Evolutionary conservation across 2,797 vertebrate species (phyloP).

Genomic region (Enteromius fasciolatus): DNA sequence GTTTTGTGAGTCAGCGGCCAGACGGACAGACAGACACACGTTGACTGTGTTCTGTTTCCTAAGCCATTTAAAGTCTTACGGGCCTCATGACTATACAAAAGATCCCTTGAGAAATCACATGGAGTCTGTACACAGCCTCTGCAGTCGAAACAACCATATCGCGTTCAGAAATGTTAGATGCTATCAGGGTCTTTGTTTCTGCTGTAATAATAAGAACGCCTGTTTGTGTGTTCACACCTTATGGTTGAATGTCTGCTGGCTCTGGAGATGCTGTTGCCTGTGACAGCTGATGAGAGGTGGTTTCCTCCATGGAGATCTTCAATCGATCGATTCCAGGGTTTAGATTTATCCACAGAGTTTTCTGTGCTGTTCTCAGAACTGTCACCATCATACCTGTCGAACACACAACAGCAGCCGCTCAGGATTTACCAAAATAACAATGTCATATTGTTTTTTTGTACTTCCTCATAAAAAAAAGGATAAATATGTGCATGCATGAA

Average conservation of each 20-base stretch:
- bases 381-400: constrained; percentile 90
- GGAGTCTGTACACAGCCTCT: constrained; percentile 68
- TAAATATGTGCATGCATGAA: not conserved
- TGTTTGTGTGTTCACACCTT: constrained; percentile 65
- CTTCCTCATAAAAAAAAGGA: not conserved
- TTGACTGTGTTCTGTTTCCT: constrained; percentile 45
- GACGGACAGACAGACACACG: constrained; percentile 13
- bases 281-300: constrained; percentile 84
- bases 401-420: not conserved
- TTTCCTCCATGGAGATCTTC: constrained; percentile 91
- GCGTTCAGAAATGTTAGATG: constrained; percentile 4
- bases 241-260: constrained; percentile 85
- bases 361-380: constrained; percentile 88
- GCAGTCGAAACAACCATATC: constrained; percentile 47
- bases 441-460: not conserved
- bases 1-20: constrained; percentile 37
- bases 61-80: constrained; percentile 73
- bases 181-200: not conserved
- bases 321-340: constrained; percentile 93
- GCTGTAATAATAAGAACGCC: not conserved
- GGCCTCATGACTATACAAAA: constrained; percentile 70
- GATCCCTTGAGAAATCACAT: constrained; percentile 65
- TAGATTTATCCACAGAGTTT: constrained; percentile 84
- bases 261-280: constrained; percentile 84
- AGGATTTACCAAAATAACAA: not conserved